Evolutionary conservation across 1,140 invertebrate species (phyloP), one percentile per base, ranked within the genome.

Genomic region (Heliconius hewitsoni): DNA sequence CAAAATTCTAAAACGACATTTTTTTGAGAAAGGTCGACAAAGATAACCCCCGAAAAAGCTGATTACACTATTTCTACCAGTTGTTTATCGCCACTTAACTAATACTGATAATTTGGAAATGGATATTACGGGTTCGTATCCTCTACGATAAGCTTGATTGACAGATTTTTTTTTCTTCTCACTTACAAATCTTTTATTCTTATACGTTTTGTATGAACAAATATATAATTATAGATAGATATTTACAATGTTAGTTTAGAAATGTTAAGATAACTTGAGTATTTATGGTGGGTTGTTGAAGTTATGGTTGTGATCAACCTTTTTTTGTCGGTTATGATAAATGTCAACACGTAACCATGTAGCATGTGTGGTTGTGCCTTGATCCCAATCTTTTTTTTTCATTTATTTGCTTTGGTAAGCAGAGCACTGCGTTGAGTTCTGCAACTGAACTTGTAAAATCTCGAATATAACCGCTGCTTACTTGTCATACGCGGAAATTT

Each of bases 91-190:
- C 18, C 71, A 66, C 60, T 66, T 66, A 9, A 30, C 60, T 42
- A 73, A 11, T 37, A 27, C 42, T 73, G 71, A 73, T 73, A 73
- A 73, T 46, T 72, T 72, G n/a, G n/a, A 73, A 73, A 66, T 66
- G 60, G 60, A 66, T 66, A 66, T 66, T 66, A 66, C 60, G 27
- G 60, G 60, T 66, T 66, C 71, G 37, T 72, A 37, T 72, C 71
- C 71, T 46, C 16, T n/a, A 37, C 39, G 71, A 73, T 79, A 79
- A 79, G 60, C 57, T 71, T 74, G 66, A 75, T n/a, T 79, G 78
- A 75, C 57, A 27, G 6, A 57, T 57, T n/a, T 55, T 79, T 79
- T 71, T 73, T 79, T 75, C n/a, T 39, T 74, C 60, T 66, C 23
- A 66, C 60, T 66, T 30, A 30, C 27, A 60, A 23, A 60, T 60